These are phyloP conservation scores for Tipula helvola DNA, from an alignment of 2,888 invertebrate species.

Conservation along the genomic window DNA sequence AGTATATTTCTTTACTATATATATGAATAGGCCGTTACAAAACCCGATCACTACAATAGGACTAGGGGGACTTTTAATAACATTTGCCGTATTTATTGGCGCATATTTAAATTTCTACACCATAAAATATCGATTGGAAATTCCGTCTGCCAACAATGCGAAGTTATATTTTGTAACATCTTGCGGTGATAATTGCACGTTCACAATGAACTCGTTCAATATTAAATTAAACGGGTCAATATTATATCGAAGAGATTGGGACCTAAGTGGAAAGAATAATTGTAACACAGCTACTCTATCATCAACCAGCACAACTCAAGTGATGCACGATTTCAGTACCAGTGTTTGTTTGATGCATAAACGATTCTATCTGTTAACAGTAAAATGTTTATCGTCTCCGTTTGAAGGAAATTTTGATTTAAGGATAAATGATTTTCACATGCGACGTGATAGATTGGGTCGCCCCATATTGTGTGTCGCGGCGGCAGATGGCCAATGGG, in stretches of 20 bases:
- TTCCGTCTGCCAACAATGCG: background rate
- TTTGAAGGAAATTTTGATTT: too few species aligned
- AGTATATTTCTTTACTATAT: background rate
- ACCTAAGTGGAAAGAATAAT: too few species aligned
- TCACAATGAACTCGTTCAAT: background rate
- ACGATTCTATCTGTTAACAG: too few species aligned
- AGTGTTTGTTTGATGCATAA: too few species aligned
- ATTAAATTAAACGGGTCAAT: too few species aligned
- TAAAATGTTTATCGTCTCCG: too few species aligned
- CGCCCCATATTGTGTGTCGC: background rate
- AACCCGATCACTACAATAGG: background rate
- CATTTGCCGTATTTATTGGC: background rate
- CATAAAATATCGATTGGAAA: background rate
- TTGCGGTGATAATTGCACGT: background rate
- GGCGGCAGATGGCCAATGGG: background rate
- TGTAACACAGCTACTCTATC: too few species aligned
- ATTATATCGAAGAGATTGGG: too few species aligned
- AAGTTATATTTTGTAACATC: background rate
- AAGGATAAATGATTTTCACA: background rate
- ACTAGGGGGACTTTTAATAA: background rate
- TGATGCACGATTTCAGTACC: too few species aligned
- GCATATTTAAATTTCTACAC: background rate
- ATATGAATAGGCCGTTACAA: background rate
- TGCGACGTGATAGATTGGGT: background rate
- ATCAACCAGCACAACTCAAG: too few species aligned